Conservation (phyloP, 2,113 vertebrate genomes). For the Ursus arctos region DNA sequence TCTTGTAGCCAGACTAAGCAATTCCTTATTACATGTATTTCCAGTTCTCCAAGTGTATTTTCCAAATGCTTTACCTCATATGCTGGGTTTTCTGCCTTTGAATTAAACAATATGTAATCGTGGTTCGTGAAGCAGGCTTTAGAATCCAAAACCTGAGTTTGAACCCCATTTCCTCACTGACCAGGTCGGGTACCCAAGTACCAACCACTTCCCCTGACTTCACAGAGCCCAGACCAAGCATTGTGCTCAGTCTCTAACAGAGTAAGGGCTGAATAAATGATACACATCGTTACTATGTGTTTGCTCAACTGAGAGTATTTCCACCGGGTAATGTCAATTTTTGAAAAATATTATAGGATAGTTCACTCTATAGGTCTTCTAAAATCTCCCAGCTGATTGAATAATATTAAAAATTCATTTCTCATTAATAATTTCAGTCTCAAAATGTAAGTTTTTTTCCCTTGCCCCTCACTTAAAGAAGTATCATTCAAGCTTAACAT, state of each 20-base stretch:
- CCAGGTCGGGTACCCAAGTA: background rate
- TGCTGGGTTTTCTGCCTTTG: background rate
- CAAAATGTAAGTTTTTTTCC: background rate
- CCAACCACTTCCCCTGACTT: background rate
- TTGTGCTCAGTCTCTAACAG: background rate
- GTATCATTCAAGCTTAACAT: background rate
- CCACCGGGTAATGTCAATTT: background rate
- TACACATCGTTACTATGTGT: background rate
- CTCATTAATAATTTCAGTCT: conserved; percentile 24
- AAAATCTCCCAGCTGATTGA: background rate
- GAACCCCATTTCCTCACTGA: background rate
- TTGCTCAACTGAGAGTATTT: background rate
- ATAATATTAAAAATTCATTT: conserved; percentile 4
- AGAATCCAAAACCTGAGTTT: background rate
- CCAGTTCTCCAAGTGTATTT: background rate
- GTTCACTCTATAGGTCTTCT: background rate
- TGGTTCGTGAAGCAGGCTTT: background rate
- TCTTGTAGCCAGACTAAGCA: background rate
- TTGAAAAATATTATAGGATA: background rate
- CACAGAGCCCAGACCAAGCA: background rate
- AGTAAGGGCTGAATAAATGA: background rate
- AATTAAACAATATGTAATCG: background rate
- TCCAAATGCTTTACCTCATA: background rate
- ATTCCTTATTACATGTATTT: background rate
- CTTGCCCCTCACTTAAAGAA: background rate